Percentiles rank a stretch among this genome's conserved stretches.
phyloP scores from a whole-genome alignment of 2,113 vertebrate species.

The Dinomys branickii region DNA sequence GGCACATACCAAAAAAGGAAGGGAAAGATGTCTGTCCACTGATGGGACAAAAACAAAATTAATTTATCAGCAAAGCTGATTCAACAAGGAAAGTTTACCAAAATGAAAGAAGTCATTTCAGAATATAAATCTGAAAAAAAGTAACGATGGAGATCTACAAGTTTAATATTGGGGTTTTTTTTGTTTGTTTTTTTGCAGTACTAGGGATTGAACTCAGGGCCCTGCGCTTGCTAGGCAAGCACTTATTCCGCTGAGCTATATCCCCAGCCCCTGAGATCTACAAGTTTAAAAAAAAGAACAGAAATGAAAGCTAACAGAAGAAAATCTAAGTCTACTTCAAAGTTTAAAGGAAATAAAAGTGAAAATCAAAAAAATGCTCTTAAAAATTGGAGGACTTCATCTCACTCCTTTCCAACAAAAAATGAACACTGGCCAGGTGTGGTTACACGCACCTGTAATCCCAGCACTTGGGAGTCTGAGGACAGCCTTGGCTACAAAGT shows the following conservation, averaged over 20 bases:
- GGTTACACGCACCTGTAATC: neutral
- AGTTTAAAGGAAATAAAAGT: neutral
- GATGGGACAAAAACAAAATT: neutral
- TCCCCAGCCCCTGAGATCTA: too few species aligned
- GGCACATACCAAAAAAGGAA: neutral
- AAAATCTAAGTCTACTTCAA: neutral
- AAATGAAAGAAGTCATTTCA: neutral
- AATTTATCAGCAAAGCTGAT: neutral
- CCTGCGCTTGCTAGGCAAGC: too few species aligned
- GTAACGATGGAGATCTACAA: neutral
- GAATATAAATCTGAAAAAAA: neutral
- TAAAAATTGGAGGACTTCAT: constrained; percentile 83
- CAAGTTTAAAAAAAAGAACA: neutral
- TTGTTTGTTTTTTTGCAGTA: too few species aligned
- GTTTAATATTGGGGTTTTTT: too few species aligned
- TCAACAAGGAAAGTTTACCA: neutral
- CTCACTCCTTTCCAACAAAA: constrained; percentile 89
- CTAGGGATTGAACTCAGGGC: too few species aligned
- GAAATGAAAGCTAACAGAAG: neutral
- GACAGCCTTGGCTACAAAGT: neutral
- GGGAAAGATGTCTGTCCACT: neutral
- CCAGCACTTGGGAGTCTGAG: neutral
- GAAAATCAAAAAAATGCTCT: constrained; percentile 44
- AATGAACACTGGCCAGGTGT: neutral
- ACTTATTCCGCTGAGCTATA: too few species aligned